Evolutionary conservation across 2,888 invertebrate genomes (phyloP).

Genomic region (Meloe dianella): DNA sequence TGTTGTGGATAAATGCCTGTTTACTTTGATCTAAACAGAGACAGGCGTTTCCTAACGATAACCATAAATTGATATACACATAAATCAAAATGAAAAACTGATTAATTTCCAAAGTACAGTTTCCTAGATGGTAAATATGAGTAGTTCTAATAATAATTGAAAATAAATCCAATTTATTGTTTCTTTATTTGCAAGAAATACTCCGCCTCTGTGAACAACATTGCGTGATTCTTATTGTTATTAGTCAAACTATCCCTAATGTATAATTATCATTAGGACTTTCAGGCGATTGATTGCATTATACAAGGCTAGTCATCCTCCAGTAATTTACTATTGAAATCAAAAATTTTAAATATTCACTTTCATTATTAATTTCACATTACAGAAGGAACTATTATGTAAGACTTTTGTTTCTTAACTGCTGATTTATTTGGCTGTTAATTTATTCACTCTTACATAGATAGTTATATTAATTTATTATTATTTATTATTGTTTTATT

Average conservation of each 20-base stretch:
- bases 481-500: not conserved
- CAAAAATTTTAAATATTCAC: constrained; percentile 4
- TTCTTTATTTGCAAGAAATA: not conserved
- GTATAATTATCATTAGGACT: constrained; percentile 35
- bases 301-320: constrained; percentile 25
- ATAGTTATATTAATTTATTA: not conserved
- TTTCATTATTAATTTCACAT: not conserved
- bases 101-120: not conserved
- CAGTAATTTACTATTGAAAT: constrained; percentile 20
- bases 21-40: not conserved
- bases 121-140: not conserved
- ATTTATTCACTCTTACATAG: not conserved
- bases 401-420: not conserved
- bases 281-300: constrained; percentile 31
- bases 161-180: constrained; percentile 1
- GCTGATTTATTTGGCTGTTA: not conserved
- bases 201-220: constrained; percentile 15
- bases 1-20: not conserved
- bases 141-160: not conserved
- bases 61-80: not conserved
- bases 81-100: not conserved
- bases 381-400: not conserved
- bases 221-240: constrained; percentile 28
- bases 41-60: not conserved
- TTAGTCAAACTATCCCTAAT: constrained; percentile 31